Evolutionary conservation across 2,888 invertebrate genomes (phyloP).

Genomic region (Lathronympha strigana): DNA sequence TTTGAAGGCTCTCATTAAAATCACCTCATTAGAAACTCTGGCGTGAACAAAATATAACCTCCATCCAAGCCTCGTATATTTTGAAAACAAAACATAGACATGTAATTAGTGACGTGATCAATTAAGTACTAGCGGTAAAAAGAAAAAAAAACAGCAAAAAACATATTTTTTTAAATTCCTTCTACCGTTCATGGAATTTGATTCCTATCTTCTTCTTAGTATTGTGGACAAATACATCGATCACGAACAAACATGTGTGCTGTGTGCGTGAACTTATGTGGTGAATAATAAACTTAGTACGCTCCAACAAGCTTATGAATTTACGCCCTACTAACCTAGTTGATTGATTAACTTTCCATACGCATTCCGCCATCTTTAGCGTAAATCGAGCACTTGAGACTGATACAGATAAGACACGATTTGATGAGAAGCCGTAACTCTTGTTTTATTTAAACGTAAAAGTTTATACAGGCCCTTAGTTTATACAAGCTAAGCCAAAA

Average conservation of each 20-base stretch:
- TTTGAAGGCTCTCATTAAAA: conserved; percentile 25
- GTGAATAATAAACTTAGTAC: conserved; percentile 5
- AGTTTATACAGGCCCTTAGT: too few species aligned
- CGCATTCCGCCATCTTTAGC: conserved; percentile 20
- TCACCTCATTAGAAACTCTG: conserved; percentile 27
- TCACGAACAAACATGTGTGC: background rate
- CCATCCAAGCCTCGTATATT: background rate
- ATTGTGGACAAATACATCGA: too few species aligned
- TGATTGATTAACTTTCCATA: conserved; percentile 17
- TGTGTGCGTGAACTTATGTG: background rate
- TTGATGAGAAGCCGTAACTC: background rate
- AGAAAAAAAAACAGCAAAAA: background rate
- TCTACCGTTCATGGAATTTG: too few species aligned
- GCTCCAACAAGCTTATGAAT: conserved; percentile 1
- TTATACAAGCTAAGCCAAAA: too few species aligned
- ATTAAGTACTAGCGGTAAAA: background rate
- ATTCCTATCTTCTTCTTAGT: background rate
- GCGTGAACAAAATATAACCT: background rate
- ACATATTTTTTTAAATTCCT: too few species aligned
- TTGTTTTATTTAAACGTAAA: too few species aligned
- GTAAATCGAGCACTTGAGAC: conserved; percentile 14
- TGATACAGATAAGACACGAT: conserved; percentile 12
- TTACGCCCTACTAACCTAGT: conserved; percentile 30
- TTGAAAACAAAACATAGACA: conserved; percentile 2
- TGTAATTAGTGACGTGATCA: conserved; percentile 2